phyloP scores from a whole-genome alignment of 2,113 vertebrate species.

The Podilymbus podiceps region DNA sequence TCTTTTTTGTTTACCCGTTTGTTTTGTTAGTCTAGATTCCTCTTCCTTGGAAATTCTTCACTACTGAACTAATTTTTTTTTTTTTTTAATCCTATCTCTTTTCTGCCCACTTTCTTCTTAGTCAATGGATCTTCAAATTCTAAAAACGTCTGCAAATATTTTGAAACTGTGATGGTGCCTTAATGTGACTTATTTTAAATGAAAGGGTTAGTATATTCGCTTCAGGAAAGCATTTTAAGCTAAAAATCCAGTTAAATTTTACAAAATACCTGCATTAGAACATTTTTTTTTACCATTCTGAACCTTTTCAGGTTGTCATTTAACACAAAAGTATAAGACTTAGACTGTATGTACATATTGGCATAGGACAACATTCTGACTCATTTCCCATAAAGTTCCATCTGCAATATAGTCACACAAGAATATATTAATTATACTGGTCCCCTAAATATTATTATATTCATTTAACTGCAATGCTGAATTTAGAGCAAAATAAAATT shows the following conservation, averaged over 20 bases:
- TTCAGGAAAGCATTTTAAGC: background rate
- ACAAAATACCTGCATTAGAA: background rate
- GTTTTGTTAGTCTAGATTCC: background rate
- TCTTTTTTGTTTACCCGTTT: background rate
- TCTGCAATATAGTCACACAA: background rate
- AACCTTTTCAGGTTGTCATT: background rate
- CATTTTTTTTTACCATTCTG: background rate
- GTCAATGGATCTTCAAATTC: background rate
- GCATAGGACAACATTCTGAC: background rate
- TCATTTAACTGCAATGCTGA: background rate
- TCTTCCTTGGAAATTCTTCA: background rate
- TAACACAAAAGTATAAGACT: background rate
- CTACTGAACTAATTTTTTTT: background rate
- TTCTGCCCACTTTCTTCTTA: background rate
- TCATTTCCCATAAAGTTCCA: background rate
- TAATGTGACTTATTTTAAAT: background rate
- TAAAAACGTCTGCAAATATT: background rate
- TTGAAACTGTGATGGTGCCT: background rate
- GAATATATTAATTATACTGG: background rate
- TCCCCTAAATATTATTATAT: background rate
- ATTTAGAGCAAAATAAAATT: constrained; percentile 5
- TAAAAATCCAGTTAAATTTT: background rate
- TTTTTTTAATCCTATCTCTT: background rate
- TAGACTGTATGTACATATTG: background rate
- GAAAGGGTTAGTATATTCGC: background rate